Evolutionary conservation across 2,888 invertebrate species (phyloP).

Genomic region (Drosophila austrosaltans): DNA sequence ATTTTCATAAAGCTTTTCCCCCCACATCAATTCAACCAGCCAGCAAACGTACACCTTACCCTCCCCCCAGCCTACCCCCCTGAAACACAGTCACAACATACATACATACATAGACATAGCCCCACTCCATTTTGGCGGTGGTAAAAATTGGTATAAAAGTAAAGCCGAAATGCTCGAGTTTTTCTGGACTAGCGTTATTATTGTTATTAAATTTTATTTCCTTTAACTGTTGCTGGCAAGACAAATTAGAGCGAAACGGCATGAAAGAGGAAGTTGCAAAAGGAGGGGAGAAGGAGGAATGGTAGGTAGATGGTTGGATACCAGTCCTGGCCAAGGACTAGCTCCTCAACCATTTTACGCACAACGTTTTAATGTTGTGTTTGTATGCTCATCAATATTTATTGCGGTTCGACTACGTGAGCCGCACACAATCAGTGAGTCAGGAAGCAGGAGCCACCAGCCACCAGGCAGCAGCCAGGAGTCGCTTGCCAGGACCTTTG

Average conservation of each 20-base stretch:
- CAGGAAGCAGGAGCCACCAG: slow-evolving; percentile 5
- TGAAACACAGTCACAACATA: too few relatives aligned
- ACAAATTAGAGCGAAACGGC: slow-evolving; percentile 56
- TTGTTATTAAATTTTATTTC: slow-evolving; percentile 78
- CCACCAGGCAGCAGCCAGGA: not conserved
- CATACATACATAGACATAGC: not conserved
- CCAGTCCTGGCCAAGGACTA: slow-evolving; percentile 30
- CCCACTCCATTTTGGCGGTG: not conserved
- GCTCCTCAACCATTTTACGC: slow-evolving; percentile 54
- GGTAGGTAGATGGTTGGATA: not conserved
- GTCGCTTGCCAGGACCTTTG: not conserved
- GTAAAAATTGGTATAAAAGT: slow-evolving; percentile 54
- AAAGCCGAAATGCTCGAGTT: slow-evolving; percentile 53
- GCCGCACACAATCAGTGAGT: slow-evolving; percentile 63
- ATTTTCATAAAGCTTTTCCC: slow-evolving; percentile 53
- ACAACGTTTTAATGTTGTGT: slow-evolving; percentile 75
- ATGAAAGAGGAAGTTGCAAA: not conserved
- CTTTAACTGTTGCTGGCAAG: slow-evolving; percentile 73
- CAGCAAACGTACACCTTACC: too few relatives aligned
- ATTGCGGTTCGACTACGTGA: slow-evolving; percentile 77
- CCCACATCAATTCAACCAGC: not conserved
- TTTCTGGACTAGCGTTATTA: slow-evolving; percentile 65
- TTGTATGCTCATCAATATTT: slow-evolving; percentile 79
- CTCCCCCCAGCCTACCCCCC: too few relatives aligned
- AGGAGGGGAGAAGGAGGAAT: not conserved